Evolutionary conservation across 1,140 invertebrate species (phyloP), one percentile per base, ranked within the genome.

Genomic region (Sinella curviseta): DNA sequence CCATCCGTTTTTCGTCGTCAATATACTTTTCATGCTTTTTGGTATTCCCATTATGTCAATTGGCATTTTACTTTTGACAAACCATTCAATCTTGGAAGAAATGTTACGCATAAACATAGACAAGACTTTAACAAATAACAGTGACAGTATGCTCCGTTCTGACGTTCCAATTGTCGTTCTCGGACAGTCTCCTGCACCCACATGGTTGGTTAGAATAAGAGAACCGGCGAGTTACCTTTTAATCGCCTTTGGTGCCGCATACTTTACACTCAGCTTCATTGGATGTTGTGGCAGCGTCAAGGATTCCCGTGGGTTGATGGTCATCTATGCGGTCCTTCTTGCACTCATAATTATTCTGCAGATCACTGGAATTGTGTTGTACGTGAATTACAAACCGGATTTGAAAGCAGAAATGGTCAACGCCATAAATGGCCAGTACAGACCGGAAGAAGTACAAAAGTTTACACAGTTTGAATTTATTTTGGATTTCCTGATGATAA

Each of bases 381-480:
- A 70, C 30, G 12, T 70, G 12, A 70, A 70, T 14, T 70, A 70
- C 24, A 70, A 70, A 33, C 65, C 65, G 2, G 65, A 70, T n/a
- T 33, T 70, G 8, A 30, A n/a, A 70, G 65, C 26, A 14, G 65
- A 70, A 14, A n/a, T 70, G 31, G 30, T 30, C 30, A 30, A 70
- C 65, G 65, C 65, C 31, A 70, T 70, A 31, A 70, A 70, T 24
- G 30, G 4, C n/a, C 65, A 70, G 8, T 70, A 70, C n/a, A 70
- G 31, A 33, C 30, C 65, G 8, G 65, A 70, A 30, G 65, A 70
- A 70, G 24, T 70, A 12, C 26, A 33, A 2, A 1, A 30, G 8
- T 70, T 70, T 33, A 70, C 65, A 1, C 26, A 70, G 65, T 70
- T 70, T 33, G 65, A 70, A n/a, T 70, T 70, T 33, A 33, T 70